Base-by-base conservation (phyloP, 2,113 vertebrate genomes). In the Sciurus niger region DNA sequence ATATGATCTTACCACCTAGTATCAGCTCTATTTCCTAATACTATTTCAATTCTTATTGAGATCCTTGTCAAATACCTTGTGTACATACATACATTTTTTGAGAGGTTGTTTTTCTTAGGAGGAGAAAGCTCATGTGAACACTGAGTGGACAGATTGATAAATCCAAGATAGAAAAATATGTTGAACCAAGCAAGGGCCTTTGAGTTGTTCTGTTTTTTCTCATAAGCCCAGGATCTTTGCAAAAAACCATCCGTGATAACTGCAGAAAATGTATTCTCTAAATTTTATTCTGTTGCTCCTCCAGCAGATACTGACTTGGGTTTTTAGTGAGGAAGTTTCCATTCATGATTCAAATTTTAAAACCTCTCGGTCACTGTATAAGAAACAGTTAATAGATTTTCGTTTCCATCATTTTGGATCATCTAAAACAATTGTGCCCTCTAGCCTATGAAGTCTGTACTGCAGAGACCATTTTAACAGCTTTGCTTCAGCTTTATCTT, bases 371-470 rank as follows among this genome's bases (percentile, higher is more conserved):
- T 96, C 60, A 96, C 93, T 37, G 79, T 77, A 17, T 90, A 94
- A 96, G 24, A 96, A 97, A 96, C 55, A 65, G 80, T 84, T 86
- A 79, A 55, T 63, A 37, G 1, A 17, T 96, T 98, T 84, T 67
- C 18, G 32, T 92, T 92, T 89, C 92, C 87, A 24, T 11, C 1
- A 7, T 72, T 93, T 96, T 84, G 90, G 72, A 96, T 97, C 79
- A 68, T 92, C 83, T 97, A 92, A 94, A 97, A 92, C 87, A 96
- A 30, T 84, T 97, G 73, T 84, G 97, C 91, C 97, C 93, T 97
- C 97, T 98, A 96, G 97, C 95, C 94, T 95, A 40, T 67, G 89
- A 92, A 96, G 43, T 40, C 67, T 72, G 84, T 96, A 97, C 72
- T 97, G 89, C 82, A 77, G 85, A 95, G 48, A 48, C 79, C 28